phyloP scores from a whole-genome alignment of 2,888 invertebrate genomes.

The Lepidocyrtoides sp. region DNA sequence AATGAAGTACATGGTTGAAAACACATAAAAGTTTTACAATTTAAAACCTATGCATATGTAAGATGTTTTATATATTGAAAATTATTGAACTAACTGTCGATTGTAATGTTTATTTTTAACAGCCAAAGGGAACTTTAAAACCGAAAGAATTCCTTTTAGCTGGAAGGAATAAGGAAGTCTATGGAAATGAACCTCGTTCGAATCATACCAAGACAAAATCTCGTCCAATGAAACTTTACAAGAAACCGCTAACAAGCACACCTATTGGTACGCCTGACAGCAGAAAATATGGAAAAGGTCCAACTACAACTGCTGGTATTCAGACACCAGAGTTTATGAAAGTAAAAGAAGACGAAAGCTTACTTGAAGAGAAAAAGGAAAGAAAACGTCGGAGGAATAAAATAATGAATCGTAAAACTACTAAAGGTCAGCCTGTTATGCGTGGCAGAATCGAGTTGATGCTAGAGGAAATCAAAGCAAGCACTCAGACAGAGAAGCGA shows the following conservation, averaged over 20 bases:
- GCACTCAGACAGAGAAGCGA: neutral
- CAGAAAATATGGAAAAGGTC: neutral
- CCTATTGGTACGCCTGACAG: too few species aligned
- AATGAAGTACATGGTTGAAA: too few species aligned
- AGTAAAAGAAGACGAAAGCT: constrained; percentile 52
- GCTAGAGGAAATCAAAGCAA: constrained; percentile 91
- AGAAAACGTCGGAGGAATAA: constrained; percentile 88
- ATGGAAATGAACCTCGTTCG: neutral
- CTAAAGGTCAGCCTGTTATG: constrained; percentile 95
- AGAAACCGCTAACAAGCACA: neutral
- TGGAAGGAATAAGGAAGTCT: neutral
- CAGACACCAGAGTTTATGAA: constrained; percentile 53
- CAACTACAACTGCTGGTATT: neutral
- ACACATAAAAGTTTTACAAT: too few species aligned
- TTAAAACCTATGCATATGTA: too few species aligned
- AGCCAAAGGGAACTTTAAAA: neutral
- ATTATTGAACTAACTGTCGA: too few species aligned
- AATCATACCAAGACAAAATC: neutral
- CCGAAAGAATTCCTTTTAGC: neutral
- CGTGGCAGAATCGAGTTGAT: constrained; percentile 92
- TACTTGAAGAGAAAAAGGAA: constrained; percentile 86
- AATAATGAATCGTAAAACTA: constrained; percentile 92
- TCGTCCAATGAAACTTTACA: neutral
- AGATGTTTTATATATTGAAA: too few species aligned
- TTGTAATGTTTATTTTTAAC: too few species aligned